Percentiles rank a stretch among this genome's conserved stretches.
Evolutionary conservation across 2,113 vertebrate genomes (phyloP).

Genomic region (Proterorhinus semilunaris): DNA sequence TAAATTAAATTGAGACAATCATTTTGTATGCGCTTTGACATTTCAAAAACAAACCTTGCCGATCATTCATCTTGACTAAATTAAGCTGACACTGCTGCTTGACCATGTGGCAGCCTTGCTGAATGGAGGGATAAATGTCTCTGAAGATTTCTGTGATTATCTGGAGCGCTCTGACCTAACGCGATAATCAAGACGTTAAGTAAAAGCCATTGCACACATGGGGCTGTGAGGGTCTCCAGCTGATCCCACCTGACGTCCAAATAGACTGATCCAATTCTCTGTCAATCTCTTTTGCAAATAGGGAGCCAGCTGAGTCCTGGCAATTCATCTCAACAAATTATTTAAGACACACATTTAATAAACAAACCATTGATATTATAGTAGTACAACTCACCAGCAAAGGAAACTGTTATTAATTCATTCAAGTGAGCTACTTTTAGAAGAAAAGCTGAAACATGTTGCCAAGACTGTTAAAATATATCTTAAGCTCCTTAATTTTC

Average conservation of each 20-base stretch:
- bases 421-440: neutral
- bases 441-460: no score
- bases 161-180: constrained; percentile 35
- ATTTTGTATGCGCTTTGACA: neutral
- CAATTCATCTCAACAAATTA: constrained; percentile 42
- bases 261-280: constrained; percentile 5
- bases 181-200: constrained; percentile 51
- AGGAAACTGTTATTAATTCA: neutral
- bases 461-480: no score
- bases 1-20: neutral
- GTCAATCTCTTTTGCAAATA: constrained; percentile 16
- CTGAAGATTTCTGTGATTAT: constrained; percentile 41
- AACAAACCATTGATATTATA: neutral
- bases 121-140: constrained; percentile 32
- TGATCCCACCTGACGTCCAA: constrained; percentile 46
- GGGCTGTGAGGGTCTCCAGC: constrained; percentile 34
- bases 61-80: neutral
- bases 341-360: constrained; percentile 4
- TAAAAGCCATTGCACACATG: constrained; percentile 45
- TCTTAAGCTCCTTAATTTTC: no score
- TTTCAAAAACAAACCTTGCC: neutral
- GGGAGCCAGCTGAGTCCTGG: constrained; percentile 49
- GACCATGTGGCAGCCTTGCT: constrained; percentile 25
- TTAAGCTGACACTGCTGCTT: neutral
- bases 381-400: neutral